Evolutionary conservation across 2,113 vertebrate species (phyloP).

Genomic region (Notarius lentiginosus): DNA sequence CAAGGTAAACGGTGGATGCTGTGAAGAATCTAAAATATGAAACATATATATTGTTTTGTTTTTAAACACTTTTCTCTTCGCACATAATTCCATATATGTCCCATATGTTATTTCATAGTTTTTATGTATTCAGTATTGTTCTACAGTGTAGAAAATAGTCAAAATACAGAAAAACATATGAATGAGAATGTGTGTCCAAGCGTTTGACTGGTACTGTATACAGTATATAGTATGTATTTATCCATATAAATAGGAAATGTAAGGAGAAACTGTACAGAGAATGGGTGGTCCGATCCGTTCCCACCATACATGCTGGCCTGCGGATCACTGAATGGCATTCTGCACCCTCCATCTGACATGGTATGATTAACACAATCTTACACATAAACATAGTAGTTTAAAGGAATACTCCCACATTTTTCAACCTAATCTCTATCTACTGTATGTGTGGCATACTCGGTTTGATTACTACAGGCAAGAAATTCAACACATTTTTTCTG

Average conservation of each 20-base stretch:
- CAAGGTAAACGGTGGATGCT: too few relatives aligned
- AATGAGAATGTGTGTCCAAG: too few relatives aligned
- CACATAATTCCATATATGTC: too few relatives aligned
- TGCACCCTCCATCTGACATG: slow-evolving; percentile 34
- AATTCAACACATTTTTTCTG: not conserved
- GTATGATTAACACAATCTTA: slow-evolving; percentile 17
- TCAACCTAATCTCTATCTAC: not conserved
- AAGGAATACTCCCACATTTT: not conserved
- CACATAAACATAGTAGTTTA: not conserved
- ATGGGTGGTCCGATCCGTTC: slow-evolving; percentile 83
- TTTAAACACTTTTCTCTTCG: too few relatives aligned
- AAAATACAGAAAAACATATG: too few relatives aligned
- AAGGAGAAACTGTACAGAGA: slow-evolving; percentile 81
- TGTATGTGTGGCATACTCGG: not conserved
- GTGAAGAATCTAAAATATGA: too few relatives aligned
- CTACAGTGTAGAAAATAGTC: too few relatives aligned
- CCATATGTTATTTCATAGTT: too few relatives aligned
- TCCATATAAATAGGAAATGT: slow-evolving; percentile 71
- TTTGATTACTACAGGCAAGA: not conserved
- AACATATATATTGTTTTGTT: too few relatives aligned
- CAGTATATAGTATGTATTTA: not conserved
- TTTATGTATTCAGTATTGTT: too few relatives aligned
- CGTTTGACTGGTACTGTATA: too few relatives aligned
- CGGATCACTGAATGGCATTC: slow-evolving; percentile 74
- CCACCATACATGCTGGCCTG: slow-evolving; percentile 80